Conservation (phyloP, 2,113 vertebrate species). For the Chlamydotis undulata region DNA sequence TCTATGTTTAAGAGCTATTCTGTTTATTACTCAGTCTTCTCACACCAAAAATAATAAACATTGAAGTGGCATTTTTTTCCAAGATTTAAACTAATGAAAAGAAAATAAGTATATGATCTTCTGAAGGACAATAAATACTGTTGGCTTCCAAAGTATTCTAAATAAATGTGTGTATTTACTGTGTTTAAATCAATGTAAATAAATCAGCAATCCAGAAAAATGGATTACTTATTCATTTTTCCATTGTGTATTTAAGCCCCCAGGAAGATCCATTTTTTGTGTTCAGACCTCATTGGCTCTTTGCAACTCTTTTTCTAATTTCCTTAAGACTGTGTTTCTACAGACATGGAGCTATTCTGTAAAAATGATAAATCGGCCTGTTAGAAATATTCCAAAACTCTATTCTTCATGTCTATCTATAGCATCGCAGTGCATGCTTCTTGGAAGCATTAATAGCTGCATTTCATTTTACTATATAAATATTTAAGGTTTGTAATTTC, state of each 20-base stretch:
- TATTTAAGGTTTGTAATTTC: constrained; percentile 79
- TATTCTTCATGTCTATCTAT: constrained; percentile 72
- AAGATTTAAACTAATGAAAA: not conserved
- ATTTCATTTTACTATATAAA: constrained; percentile 77
- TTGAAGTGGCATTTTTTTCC: not conserved
- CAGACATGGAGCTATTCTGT: constrained; percentile 55
- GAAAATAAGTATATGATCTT: not conserved
- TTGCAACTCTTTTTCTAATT: constrained; percentile 49
- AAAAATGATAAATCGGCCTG: constrained; percentile 72
- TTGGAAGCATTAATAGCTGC: constrained; percentile 71
- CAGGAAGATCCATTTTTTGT: constrained; percentile 33
- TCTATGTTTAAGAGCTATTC: not conserved
- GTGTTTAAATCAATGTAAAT: constrained; percentile 42
- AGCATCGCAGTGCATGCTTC: constrained; percentile 37
- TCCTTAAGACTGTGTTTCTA: constrained; percentile 38
- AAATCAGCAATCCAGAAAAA: constrained; percentile 52
- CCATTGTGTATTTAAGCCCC: constrained; percentile 56
- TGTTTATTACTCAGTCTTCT: not conserved
- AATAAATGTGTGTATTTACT: constrained; percentile 40
- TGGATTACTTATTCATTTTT: constrained; percentile 44
- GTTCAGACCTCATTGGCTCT: constrained; percentile 10
- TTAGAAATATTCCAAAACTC: constrained; percentile 53
- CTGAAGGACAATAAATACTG: not conserved
- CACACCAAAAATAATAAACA: not conserved
- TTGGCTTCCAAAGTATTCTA: constrained; percentile 22